These are phyloP conservation scores for Neoniphon sammara DNA, from an alignment of 2,797 vertebrate genomes.

Conservation along the genomic window DNA sequence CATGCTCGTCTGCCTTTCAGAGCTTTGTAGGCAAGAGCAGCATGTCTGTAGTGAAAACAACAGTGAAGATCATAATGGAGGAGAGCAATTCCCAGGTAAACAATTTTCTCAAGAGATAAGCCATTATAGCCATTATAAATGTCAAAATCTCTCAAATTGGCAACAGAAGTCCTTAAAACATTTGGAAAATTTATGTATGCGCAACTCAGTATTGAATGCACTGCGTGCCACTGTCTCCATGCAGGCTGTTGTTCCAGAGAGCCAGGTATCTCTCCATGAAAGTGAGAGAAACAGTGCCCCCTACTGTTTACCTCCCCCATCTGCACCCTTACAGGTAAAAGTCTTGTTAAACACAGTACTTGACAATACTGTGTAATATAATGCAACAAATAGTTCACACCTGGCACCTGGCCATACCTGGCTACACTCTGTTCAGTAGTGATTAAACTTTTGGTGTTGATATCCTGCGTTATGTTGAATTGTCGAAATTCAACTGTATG, in stretches of 20 bases:
- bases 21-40: slow-evolving; percentile 82
- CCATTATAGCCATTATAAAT: slow-evolving; percentile 10
- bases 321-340: slow-evolving; percentile 57
- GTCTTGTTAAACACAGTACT: slow-evolving; percentile 10
- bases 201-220: not conserved
- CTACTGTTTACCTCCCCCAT: slow-evolving; percentile 19
- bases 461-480: not conserved
- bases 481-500: not conserved
- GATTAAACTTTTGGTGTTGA: not conserved
- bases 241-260: slow-evolving; percentile 90
- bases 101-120: not conserved
- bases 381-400: not conserved
- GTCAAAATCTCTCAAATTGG: not conserved
- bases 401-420: not conserved
- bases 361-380: not conserved
- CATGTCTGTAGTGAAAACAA: slow-evolving; percentile 86
- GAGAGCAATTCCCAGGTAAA: slow-evolving; percentile 90
- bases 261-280: slow-evolving; percentile 81
- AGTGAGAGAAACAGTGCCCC: slow-evolving; percentile 69
- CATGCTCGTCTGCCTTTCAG: slow-evolving; percentile 74
- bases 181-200: not conserved
- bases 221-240: slow-evolving; percentile 10
- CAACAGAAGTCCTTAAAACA: slow-evolving; percentile 1
- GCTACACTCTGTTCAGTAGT: not conserved
- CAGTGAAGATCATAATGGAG: slow-evolving; percentile 86